These are phyloP conservation scores for Pristionchus mayeri DNA, from an alignment of 2,888 invertebrate species.

Conservation along the genomic window DNA sequence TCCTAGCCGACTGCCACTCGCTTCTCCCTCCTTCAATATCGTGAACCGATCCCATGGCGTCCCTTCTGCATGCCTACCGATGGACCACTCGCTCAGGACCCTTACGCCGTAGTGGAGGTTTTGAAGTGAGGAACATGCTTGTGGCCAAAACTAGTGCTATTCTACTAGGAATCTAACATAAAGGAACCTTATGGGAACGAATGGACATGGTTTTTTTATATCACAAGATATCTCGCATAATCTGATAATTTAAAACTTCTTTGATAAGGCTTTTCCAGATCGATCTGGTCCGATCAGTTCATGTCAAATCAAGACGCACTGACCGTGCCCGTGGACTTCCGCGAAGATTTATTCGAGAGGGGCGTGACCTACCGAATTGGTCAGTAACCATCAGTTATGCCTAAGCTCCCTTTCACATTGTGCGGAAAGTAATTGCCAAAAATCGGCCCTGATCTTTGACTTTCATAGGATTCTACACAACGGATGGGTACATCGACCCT, in stretches of 20 bases:
- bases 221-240: too few relatives aligned
- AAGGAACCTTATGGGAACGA: too few relatives aligned
- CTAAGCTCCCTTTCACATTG: too few relatives aligned
- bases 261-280: neutral
- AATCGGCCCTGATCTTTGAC: neutral
- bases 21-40: constrained; percentile 37
- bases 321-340: constrained; percentile 51
- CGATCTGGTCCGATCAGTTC: constrained; percentile 49
- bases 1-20: constrained; percentile 52
- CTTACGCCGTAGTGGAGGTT: constrained; percentile 49
- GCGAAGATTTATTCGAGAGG: constrained; percentile 46
- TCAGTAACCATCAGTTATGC: too few relatives aligned
- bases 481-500: constrained; percentile 19
- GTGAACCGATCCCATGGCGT: constrained; percentile 52
- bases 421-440: too few relatives aligned
- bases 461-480: constrained; percentile 1
- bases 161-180: too few relatives aligned
- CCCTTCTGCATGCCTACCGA: constrained; percentile 51
- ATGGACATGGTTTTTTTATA: too few relatives aligned
- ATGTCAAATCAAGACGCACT: constrained; percentile 48
- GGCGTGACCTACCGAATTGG: neutral
- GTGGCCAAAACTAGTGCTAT: neutral
- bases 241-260: too few relatives aligned
- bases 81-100: constrained; percentile 54
- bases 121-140: neutral